Conservation (phyloP, 2,888 invertebrate species). For the Chalcis sispes region DNA sequence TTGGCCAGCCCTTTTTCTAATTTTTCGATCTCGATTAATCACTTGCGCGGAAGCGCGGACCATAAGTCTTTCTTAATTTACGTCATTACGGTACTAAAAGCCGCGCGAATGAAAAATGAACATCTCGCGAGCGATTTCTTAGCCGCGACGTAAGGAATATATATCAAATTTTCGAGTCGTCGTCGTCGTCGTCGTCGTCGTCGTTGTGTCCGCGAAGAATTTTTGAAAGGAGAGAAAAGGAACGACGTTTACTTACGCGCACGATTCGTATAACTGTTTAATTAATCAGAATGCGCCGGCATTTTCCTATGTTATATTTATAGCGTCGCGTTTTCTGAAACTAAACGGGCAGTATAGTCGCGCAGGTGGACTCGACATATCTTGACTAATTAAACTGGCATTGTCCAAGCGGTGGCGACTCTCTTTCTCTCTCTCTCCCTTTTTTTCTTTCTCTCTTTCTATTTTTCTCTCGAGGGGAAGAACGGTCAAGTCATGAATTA, state of each 20-base stretch:
- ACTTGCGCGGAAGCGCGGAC: neutral
- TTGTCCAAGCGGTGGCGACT: conserved; percentile 67
- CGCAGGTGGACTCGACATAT: conserved; percentile 69
- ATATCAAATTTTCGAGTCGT: conserved; percentile 15
- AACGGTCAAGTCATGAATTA: conserved; percentile 67
- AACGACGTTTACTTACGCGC: neutral
- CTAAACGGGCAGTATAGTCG: conserved; percentile 13
- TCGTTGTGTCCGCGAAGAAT: conserved; percentile 8
- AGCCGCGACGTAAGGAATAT: conserved; percentile 1
- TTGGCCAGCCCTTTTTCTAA: conserved; percentile 3
- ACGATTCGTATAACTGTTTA: conserved; percentile 54
- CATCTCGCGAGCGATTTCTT: neutral
- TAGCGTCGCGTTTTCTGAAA: neutral
- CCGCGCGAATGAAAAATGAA: conserved; percentile 42
- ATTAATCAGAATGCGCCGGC: conserved; percentile 44
- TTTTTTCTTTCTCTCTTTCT: too few species aligned
- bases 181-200: neutral
- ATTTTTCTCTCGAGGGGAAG: conserved; percentile 60
- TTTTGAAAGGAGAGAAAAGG: neutral
- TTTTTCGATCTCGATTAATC: conserved; percentile 47
- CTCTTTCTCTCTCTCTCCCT: too few species aligned
- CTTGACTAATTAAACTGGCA: conserved; percentile 70
- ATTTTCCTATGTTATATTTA: conserved; percentile 4
- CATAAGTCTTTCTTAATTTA: conserved; percentile 44
- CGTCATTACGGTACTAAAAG: conserved; percentile 40